phyloP scores from a whole-genome alignment of 37 sponge, comb jelly and placozoan genomes.

The Axinella damicornis region DNA sequence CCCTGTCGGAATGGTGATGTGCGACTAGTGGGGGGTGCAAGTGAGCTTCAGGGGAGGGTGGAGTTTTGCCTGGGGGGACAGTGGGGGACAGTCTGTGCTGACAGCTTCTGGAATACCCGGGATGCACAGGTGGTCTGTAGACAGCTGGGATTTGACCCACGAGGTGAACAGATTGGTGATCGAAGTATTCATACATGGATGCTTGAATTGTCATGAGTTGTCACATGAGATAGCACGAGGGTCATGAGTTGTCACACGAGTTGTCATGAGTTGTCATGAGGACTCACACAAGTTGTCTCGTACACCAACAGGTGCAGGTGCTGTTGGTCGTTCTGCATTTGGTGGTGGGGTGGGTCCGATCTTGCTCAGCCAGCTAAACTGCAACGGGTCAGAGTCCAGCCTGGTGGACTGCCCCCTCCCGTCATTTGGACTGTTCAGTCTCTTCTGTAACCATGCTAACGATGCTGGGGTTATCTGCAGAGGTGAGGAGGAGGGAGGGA shows the following conservation, averaged over 20 bases:
- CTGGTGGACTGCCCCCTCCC: conserved; percentile 25
- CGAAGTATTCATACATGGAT: too few relatives aligned
- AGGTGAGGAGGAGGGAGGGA: not conserved
- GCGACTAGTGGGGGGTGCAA: not conserved
- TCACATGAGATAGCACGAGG: too few relatives aligned
- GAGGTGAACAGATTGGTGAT: not conserved
- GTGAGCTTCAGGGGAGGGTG: not conserved
- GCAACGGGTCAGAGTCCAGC: conserved; percentile 43
- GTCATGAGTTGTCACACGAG: too few relatives aligned
- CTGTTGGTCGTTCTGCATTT: not conserved
- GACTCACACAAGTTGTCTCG: too few relatives aligned
- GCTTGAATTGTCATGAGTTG: too few relatives aligned
- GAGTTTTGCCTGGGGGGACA: conserved; percentile 6
- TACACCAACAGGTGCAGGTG: not conserved
- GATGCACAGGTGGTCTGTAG: conserved; percentile 44
- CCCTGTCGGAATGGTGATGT: conserved; percentile 26
- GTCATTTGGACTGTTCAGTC: not conserved
- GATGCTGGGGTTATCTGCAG: conserved; percentile 66
- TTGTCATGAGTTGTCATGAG: too few relatives aligned
- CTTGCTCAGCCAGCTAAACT: conserved; percentile 24
- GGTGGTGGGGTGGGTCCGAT: conserved; percentile 30
- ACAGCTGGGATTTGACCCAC: conserved; percentile 13
- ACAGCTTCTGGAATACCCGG: conserved; percentile 23
- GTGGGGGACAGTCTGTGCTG: conserved; percentile 61
- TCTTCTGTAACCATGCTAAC: conserved; percentile 6